Conservation (phyloP, 2,888 invertebrate species). For the Cepaea hortensis region DNA sequence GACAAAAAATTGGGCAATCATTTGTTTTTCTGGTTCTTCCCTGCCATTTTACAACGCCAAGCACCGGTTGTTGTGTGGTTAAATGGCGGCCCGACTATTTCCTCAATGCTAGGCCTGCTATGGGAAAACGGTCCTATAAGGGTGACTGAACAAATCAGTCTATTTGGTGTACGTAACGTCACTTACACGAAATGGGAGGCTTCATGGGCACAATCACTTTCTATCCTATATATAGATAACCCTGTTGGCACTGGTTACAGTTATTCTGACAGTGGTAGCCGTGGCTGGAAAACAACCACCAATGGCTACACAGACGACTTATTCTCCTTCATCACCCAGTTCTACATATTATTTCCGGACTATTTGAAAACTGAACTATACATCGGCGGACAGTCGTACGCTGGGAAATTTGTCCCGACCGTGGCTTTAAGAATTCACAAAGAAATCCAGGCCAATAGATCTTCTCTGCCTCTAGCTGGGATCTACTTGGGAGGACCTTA, state of each 20-base stretch:
- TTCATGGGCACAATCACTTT: slow-evolving; percentile 21
- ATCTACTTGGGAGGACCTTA: slow-evolving; percentile 74
- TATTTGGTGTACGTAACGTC: not conserved
- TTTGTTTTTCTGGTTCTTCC: slow-evolving; percentile 94
- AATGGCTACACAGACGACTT: slow-evolving; percentile 28
- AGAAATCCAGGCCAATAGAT: slow-evolving; percentile 55
- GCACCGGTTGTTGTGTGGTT: slow-evolving; percentile 76
- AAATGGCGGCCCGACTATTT: slow-evolving; percentile 61
- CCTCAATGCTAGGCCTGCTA: slow-evolving; percentile 70
- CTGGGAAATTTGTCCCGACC: slow-evolving; percentile 86
- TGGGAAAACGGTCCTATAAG: slow-evolving; percentile 23
- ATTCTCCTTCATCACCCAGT: slow-evolving; percentile 79
- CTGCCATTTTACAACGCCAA: slow-evolving; percentile 79
- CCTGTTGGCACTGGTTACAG: slow-evolving; percentile 83
- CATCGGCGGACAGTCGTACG: slow-evolving; percentile 84
- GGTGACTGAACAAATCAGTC: not conserved
- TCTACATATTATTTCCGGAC: slow-evolving; percentile 89
- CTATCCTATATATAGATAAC: slow-evolving; percentile 69
- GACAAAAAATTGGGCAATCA: slow-evolving; percentile 87
- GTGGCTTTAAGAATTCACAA: slow-evolving; percentile 76
- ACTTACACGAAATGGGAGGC: not conserved
- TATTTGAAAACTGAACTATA: slow-evolving; percentile 86
- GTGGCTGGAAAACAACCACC: not conserved
- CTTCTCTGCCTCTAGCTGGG: slow-evolving; percentile 66
- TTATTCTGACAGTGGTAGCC: slow-evolving; percentile 83